Conservation (phyloP, 2,797 vertebrate genomes). For the Microcaecilia unicolor region DNA sequence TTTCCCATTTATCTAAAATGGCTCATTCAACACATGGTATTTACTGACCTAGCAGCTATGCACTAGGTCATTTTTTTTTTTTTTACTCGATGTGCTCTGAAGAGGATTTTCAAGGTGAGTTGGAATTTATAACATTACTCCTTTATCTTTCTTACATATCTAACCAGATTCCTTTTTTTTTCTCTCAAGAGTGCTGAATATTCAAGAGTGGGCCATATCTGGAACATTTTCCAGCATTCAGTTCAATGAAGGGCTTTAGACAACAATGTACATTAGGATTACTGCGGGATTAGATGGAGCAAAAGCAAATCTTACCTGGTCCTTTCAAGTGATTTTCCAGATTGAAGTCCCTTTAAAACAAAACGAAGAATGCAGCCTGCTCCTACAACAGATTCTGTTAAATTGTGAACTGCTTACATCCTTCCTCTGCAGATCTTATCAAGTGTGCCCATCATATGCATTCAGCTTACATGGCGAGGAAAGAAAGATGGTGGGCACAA, state of each 20-base stretch:
- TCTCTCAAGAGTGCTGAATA: constrained; percentile 43
- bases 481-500: no score
- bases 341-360: constrained; percentile 31
- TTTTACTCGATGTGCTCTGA: constrained; percentile 4
- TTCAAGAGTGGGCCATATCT: constrained; percentile 30
- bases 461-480: no score
- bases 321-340: constrained; percentile 35
- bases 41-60: no score
- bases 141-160: constrained; percentile 39
- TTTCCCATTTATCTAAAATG: no score
- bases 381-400: constrained; percentile 8
- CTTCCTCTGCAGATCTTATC: no score
- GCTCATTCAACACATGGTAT: no score
- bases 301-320: constrained; percentile 46
- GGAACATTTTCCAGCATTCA: constrained; percentile 39
- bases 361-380: constrained; percentile 19
- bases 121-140: constrained; percentile 39
- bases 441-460: no score
- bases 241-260: constrained; percentile 41
- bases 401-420: no score
- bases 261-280: constrained; percentile 45
- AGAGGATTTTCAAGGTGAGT: constrained; percentile 36
- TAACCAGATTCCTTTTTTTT: constrained; percentile 35
- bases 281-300: constrained; percentile 39
- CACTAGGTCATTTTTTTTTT: neutral